Base-by-base conservation (phyloP, 1,140 invertebrate species). In the Zeugodacus cucurbitae region DNA sequence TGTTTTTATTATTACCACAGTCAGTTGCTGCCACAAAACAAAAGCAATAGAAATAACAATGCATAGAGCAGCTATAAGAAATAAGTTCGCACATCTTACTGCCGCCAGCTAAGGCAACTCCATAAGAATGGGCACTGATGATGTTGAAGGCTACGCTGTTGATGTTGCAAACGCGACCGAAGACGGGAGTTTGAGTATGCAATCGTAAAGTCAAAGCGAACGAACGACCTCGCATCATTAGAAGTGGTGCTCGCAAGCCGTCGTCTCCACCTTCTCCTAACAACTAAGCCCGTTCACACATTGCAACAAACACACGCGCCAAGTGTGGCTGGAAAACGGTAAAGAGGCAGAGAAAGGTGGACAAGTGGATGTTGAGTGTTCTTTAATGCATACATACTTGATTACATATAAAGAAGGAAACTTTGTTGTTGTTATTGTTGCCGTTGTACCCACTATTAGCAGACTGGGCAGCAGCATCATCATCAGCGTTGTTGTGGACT, bases 211-310 rank as follows among this genome's bases (percentile, higher is more conserved):
- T 82, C 44, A 82, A 82, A 48, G 74, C 37, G 37, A 82, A 82
- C 41, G 74, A 82, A 82, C 74, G 74, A 48, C 74, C 74, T 82
- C 74, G 74, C 41, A 48, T 82, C 74, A 82, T 82, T 82, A 82
- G 74, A 82, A 82, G 74, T 82, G 74, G 74, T 82, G 74, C 74
- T 82, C 34, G 26, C n/a, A n/a, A n/a, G n/a, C 26, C 58, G 22
- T 7, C 58, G 14, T 14, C 48, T 22, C 3, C 58, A 22, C n/a
- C 0, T 10, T 22, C 2, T 1, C 4, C 58, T 7, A 62, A 54
- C 74, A 26, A 41, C 74, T 54, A 48, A 29, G 74, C 8, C 2
- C 11, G 41, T 41, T 20, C 74, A 48, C 74, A 41, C 74, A 26
- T 82, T 32, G 2, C 32, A 34, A 32, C 64, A 34, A 32, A 48